Evolutionary conservation across 2,888 invertebrate genomes (phyloP), one percentile per base, ranked within the genome.

Genomic region (Galerucella pusilla): DNA sequence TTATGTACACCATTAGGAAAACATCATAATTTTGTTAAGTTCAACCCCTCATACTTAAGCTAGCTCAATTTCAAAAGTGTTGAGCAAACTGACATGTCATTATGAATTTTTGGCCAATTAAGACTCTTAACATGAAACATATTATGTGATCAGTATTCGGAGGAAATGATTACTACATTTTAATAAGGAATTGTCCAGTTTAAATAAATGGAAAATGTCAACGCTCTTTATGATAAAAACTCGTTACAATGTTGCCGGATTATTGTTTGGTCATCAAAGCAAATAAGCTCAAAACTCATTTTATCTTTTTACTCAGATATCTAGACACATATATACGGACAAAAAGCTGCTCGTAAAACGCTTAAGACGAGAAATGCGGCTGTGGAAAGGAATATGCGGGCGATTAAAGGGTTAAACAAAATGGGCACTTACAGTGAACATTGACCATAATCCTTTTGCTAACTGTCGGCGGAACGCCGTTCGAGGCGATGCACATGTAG

Each of bases 401-500:
- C 61, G 52, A 71, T 71, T 68, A 72, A 74, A 60, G 69, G 60
- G 49, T 71, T 68, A 57, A 67, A 74, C 42, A 68, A 73, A 73
- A 78, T 77, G 74, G 68, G 59, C 89, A 94, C 96, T 94, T 90
- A 96, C 97, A 97, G 87, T 96, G 94, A 81, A 96, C 96, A 90
- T 93, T 94, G 85, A 96, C 93, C 86, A 92, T 92, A 85, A 96
- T 95, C 85, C 96, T 91, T 89, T 96, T 96, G 89, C 95, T 96
- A 83, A 96, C 94, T 71, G 95, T 92, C 67, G 96, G 96, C 60
- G 96, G 96, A 65, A 96, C 93, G 45, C 95, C 94, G 84, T 97
- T 97, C 82, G 94, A 93, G 61, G 96, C 96, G 81, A 96, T 96
- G 89, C 96, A 96, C 83, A 96, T 90, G 88, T 96, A 97, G 77